Percentiles rank a stretch among this genome's conserved stretches.
phyloP scores from a whole-genome alignment of 30 jellyfish, hydroid and myxozoan genomes.

The Aurelia sp. region DNA sequence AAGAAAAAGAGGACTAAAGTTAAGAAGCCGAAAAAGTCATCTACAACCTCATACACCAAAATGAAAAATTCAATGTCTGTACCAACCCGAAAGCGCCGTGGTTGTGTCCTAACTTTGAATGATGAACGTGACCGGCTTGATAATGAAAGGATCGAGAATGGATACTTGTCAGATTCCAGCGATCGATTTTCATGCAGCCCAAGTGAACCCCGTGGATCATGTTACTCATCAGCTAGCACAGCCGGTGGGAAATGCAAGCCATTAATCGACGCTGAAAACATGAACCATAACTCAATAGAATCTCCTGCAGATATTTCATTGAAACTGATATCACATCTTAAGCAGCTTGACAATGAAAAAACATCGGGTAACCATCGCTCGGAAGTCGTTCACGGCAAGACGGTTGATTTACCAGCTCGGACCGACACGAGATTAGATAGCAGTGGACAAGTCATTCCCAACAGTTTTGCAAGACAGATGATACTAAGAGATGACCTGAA shows the following conservation, averaged over 20 bases:
- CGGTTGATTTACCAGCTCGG: background rate
- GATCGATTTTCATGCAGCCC: background rate
- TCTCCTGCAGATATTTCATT: slow-evolving; percentile 5
- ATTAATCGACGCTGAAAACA: background rate
- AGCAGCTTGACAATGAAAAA: background rate
- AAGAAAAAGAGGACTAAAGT: slow-evolving; percentile 11
- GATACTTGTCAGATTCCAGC: slow-evolving; percentile 25
- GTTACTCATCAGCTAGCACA: slow-evolving; percentile 5
- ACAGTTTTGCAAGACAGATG: background rate
- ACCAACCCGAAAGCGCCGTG: slow-evolving; percentile 26
- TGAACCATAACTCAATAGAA: background rate
- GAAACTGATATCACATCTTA: slow-evolving; percentile 5
- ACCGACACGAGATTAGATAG: background rate
- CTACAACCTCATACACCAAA: background rate
- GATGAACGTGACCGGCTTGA: background rate
- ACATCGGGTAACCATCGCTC: background rate
- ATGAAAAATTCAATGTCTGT: background rate
- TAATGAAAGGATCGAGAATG: slow-evolving; percentile 3
- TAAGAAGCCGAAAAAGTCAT: background rate
- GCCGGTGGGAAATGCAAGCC: background rate
- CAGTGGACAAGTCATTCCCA: slow-evolving; percentile 3
- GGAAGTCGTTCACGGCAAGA: background rate
- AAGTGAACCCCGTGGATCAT: background rate
- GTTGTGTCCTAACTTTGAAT: background rate
- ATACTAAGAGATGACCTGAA: background rate